These are phyloP conservation scores for Thecocarcelia acutangulata DNA, from an alignment of 2,888 invertebrate genomes.

Conservation along the genomic window DNA sequence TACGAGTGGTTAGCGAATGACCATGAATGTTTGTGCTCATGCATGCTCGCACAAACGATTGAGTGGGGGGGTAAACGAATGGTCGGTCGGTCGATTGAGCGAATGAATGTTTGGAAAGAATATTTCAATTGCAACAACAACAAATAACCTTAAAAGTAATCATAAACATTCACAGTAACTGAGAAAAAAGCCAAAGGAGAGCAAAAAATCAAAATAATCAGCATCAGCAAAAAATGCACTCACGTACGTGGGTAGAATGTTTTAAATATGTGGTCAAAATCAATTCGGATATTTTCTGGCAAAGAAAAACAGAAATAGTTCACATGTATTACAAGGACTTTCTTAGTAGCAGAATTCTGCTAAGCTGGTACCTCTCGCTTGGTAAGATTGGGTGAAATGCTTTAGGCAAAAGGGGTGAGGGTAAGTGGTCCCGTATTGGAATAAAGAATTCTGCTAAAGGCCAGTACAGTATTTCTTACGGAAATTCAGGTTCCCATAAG, in stretches of 20 bases:
- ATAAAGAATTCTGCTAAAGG: too few species aligned
- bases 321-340: too few species aligned
- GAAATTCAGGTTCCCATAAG: too few species aligned
- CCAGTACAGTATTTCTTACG: too few species aligned
- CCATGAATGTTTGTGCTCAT: neutral
- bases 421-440: too few species aligned
- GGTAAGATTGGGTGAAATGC: too few species aligned
- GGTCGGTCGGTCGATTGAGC: conserved; percentile 2
- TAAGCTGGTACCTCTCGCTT: too few species aligned
- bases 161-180: conserved; percentile 13
- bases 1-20: conserved; percentile 33
- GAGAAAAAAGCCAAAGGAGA: neutral
- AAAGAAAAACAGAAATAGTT: neutral
- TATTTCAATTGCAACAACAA: conserved; percentile 33
- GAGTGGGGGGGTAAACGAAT: conserved; percentile 10
- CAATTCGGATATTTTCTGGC: neutral
- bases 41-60: neutral
- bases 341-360: too few species aligned
- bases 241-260: conserved; percentile 18
- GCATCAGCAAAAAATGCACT: neutral
- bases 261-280: too few species aligned
- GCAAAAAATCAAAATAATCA: conserved; percentile 2
- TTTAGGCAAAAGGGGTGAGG: too few species aligned
- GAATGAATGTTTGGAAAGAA: conserved; percentile 37
- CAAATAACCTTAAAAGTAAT: conserved; percentile 45